These are phyloP conservation scores for Thinocorus orbignyianus DNA, from an alignment of 2,113 vertebrate species.

Conservation along the genomic window DNA sequence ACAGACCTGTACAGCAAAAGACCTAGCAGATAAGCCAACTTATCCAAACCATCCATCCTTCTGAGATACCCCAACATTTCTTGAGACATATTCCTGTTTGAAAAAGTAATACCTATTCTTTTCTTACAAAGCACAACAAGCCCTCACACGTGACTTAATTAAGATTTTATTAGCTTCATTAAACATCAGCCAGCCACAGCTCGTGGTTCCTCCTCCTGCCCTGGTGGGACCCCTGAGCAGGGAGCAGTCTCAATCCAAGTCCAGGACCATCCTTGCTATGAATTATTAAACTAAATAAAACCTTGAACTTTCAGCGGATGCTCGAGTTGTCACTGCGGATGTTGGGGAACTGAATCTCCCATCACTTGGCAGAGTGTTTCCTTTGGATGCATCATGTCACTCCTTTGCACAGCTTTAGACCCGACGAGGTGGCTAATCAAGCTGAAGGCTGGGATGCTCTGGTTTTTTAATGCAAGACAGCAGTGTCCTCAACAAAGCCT, in stretches of 20 bases:
- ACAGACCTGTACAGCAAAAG: background rate
- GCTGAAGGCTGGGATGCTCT: background rate
- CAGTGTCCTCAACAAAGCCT: background rate
- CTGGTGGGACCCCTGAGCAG: accelerated
- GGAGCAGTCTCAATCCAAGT: too few relatives aligned
- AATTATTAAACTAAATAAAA: background rate
- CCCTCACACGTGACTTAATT: accelerated
- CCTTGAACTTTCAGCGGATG: background rate
- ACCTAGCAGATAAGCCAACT: background rate
- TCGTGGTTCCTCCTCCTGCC: accelerated
- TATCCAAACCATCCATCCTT: background rate
- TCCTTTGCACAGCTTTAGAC: background rate
- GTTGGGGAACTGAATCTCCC: background rate
- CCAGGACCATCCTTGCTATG: background rate
- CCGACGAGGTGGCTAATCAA: background rate
- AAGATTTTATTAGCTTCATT: too few relatives aligned
- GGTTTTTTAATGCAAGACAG: background rate
- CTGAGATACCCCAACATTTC: background rate
- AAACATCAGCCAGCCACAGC: background rate
- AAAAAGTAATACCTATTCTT: background rate
- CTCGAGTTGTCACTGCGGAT: background rate
- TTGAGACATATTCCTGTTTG: background rate
- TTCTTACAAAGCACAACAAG: background rate
- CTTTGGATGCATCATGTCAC: accelerated
- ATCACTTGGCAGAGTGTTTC: background rate